Evolutionary conservation across 2,113 vertebrate species (phyloP), one percentile per base, ranked within the genome.

Genomic region (Platichthys stellatus): DNA sequence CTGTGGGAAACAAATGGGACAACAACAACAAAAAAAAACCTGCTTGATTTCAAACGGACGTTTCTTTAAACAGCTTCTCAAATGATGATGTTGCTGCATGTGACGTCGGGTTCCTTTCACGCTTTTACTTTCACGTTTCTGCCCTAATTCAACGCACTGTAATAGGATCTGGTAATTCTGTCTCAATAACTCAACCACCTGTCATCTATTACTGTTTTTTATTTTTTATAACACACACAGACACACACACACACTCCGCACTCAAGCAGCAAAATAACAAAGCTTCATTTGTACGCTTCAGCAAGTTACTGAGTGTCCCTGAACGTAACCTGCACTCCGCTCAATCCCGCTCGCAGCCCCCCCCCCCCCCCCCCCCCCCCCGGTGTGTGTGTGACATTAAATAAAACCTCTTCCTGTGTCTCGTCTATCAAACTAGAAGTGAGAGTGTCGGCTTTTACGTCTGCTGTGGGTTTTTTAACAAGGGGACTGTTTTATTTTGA

Each of bases 11-110:
- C 0, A 12, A 82, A 76, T 28, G 74, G 89, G 70, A 31, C 5
- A 7, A 7, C 0, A 31, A 28, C 24, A 24, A 28, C 26, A 31
- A 31, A 78, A 24, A 78, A 79, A 60, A 63, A 63, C 74, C 72
- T 94, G 96, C 96, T 82, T 65, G 89, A 96, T 96, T 97, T 96
- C 91, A 94, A 78, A 63, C 71, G 62, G 95, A 94, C 93, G 92
- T 94, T 94, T 91, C 94, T 97, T 96, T 95, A 94, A 95, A 93
- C 95, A 93, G 93, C 94, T 94, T 93, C 94, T 76, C 94, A 95
- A 96, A 93, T 95, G 94, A 96, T 96, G 96, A n/a, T 62, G 97
- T 96, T 96, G 95, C 95, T 96, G 97, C 97, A 99, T 99, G 97
- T 95, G 91, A 54, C 90, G 96, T 86, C 95, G 96, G 95, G 95